These are phyloP conservation scores for Sinhomidia bicolor DNA, from an alignment of 2,888 invertebrate genomes.

Conservation along the genomic window DNA sequence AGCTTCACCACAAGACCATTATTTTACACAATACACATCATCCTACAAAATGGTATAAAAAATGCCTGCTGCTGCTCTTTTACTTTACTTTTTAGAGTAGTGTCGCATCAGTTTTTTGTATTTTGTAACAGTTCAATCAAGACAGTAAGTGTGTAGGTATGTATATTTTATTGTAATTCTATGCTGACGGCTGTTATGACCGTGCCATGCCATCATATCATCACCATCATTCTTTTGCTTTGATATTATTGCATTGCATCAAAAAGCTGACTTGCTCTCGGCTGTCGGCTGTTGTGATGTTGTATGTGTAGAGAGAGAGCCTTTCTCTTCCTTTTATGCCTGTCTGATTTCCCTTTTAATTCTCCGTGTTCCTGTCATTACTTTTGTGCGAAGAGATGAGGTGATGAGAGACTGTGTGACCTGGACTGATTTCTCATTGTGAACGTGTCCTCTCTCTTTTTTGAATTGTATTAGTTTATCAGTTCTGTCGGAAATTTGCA, in stretches of 20 bases:
- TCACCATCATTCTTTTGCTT: no score
- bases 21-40: no score
- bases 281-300: neutral
- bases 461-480: neutral
- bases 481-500: constrained; percentile 1
- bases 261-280: neutral
- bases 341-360: constrained; percentile 55
- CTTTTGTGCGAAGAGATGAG: neutral
- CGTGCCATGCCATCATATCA: neutral
- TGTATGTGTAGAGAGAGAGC: neutral
- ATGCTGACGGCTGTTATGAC: constrained; percentile 39
- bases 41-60: no score
- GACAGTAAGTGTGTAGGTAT: no score
- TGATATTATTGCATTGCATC: no score
- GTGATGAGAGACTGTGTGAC: neutral
- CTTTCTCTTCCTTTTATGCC: constrained; percentile 51
- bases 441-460: neutral
- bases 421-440: neutral
- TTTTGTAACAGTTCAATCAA: no score
- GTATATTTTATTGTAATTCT: constrained; percentile 44
- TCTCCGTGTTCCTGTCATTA: constrained; percentile 35
- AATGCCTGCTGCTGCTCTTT: no score
- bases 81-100: neutral
- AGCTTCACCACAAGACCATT: no score
- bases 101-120: no score